phyloP scores from a whole-genome alignment of 1,140 invertebrate species.

The Sarcophaga bullata region DNA sequence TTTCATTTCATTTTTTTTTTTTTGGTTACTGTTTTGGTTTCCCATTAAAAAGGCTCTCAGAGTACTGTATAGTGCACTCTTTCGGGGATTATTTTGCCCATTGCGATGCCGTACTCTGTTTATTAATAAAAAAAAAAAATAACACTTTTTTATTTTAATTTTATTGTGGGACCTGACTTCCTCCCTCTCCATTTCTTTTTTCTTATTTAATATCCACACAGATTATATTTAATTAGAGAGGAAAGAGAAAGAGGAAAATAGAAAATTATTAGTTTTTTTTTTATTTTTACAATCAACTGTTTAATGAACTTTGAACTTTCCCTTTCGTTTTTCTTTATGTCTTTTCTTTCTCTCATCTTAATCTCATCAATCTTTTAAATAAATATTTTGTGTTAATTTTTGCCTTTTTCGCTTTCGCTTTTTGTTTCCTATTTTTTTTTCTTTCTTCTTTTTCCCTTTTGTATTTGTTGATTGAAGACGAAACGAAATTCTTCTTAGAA shows the following conservation, averaged over 20 bases:
- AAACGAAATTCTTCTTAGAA: not conserved
- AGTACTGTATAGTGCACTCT: not conserved
- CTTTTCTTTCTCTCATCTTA: too few relatives aligned
- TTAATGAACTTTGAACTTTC: constrained; percentile 23
- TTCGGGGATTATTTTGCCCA: not conserved
- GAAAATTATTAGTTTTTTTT: not conserved
- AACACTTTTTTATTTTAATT: not conserved
- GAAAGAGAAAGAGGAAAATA: too few relatives aligned
- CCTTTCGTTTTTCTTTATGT: not conserved
- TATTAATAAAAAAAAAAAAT: not conserved
- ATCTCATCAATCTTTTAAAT: too few relatives aligned
- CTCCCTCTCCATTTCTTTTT: not conserved
- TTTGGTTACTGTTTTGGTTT: too few relatives aligned
- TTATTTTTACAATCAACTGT: not conserved
- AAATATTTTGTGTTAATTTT: too few relatives aligned
- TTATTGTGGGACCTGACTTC: not conserved
- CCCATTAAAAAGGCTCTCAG: not conserved
- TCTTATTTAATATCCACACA: too few relatives aligned
- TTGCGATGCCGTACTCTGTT: not conserved
- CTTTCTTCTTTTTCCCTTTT: not conserved
- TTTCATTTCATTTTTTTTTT: too few relatives aligned
- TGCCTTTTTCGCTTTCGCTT: too few relatives aligned
- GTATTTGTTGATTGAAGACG: not conserved
- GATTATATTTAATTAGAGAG: too few relatives aligned
- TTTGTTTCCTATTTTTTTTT: too few relatives aligned